Conservation (phyloP, 37 sponge, comb jelly and placozoan species). For the Diacarnus erythraeanus region DNA sequence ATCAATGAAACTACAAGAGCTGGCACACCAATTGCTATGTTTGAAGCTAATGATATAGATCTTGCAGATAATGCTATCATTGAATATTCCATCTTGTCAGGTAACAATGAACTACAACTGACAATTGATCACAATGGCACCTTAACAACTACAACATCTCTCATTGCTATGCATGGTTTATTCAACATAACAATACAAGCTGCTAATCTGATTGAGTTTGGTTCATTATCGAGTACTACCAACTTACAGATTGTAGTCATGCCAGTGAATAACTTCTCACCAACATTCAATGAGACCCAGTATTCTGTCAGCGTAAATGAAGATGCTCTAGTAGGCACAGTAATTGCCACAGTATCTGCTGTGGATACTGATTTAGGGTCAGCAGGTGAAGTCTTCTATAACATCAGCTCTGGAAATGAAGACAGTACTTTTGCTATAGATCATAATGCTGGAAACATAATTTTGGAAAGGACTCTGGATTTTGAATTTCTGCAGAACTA, state of each 20-base stretch:
- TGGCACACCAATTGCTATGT: not conserved
- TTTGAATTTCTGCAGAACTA: slow-evolving; percentile 22
- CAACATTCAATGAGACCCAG: slow-evolving; percentile 26
- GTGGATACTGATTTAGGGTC: slow-evolving; percentile 47
- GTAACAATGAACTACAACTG: slow-evolving; percentile 19
- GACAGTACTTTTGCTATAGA: slow-evolving; percentile 31
- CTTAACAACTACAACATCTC: not conserved
- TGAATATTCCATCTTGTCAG: slow-evolving; percentile 34
- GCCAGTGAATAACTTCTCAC: slow-evolving; percentile 73
- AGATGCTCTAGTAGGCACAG: not conserved
- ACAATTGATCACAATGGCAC: slow-evolving; percentile 27
- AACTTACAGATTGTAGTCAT: slow-evolving; percentile 23
- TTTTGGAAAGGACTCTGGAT: slow-evolving; percentile 27
- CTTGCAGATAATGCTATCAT: slow-evolving; percentile 33
- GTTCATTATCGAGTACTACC: slow-evolving; percentile 25
- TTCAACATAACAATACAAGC: slow-evolving; percentile 15
- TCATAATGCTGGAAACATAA: slow-evolving; percentile 36
- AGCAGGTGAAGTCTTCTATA: slow-evolving; percentile 20
- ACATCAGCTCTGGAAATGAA: slow-evolving; percentile 16
- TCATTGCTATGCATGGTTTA: not conserved
- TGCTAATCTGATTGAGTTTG: slow-evolving; percentile 12
- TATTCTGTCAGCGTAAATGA: slow-evolving; percentile 39
- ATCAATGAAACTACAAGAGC: slow-evolving; percentile 39
- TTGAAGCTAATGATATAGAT: slow-evolving; percentile 52
- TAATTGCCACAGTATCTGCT: slow-evolving; percentile 37